Evolutionary conservation across 1,140 invertebrate genomes (phyloP), one percentile per base, ranked within the genome.

Genomic region (Drosophila prosaltans): DNA sequence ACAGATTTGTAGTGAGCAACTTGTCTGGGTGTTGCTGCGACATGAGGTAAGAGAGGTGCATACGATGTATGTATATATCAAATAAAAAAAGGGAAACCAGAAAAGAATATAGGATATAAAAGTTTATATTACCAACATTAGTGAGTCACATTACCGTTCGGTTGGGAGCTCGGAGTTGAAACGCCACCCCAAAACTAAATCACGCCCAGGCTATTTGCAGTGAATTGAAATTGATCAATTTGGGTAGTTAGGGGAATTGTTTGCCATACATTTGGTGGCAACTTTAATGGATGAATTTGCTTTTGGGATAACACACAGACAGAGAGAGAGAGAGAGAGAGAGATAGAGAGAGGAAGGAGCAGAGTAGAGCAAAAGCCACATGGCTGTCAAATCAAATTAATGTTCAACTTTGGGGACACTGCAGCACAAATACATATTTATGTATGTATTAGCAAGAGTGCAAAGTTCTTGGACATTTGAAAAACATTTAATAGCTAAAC

Each of bases 191-290:
- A 66, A 48, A 74, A 77, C 77, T 78, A 64, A 86, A 88, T 86
- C 79, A 86, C 83, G 82, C 82, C 83, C 82, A 88, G 74, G 83
- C 85, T 80, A 82, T 88, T 86, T 88, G 80, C 79, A 88, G 80
- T 80, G 76, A 88, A 88, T 86, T 88, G 83, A 86, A 86, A 86
- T 86, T 86, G 83, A 86, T 86, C 83, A 86, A 86, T 86, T 86
- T 86, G 83, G 76, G 80, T 86, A 80, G 80, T 80, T 83, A 67
- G 74, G 83, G 83, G 83, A 86, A 86, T 86, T 88, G 83, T 81
- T 85, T 75, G 68, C 65, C 69, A 64, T 75, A 76, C 67, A 68
- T 76, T 74, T 72, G 63, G 74, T 69, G 80, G 76, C 84, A 65
- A 61, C 74, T 74, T 88, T 88, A 86, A 86, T 86, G 80, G 83